Percentiles rank a stretch among this genome's conserved stretches.
These are phyloP conservation scores for Microcebus tavaratra DNA, from an alignment of 2,113 vertebrate genomes.

Conservation along the genomic window DNA sequence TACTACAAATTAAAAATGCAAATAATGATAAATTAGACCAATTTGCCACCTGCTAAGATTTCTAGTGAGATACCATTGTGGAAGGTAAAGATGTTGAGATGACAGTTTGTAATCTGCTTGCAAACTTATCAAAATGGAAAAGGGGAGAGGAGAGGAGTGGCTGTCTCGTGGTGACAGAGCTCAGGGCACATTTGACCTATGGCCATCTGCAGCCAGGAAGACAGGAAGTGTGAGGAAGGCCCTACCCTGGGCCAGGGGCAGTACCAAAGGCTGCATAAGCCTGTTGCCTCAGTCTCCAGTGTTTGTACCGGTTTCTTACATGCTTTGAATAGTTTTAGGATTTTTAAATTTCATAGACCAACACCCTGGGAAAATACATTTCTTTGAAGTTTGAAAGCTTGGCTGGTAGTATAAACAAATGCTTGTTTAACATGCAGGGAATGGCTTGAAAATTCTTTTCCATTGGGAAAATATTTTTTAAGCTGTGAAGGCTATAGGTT, in stretches of 20 bases:
- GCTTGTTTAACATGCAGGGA: slow-evolving; percentile 15
- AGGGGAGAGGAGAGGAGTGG: not conserved
- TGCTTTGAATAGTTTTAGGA: not conserved
- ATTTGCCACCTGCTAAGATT: slow-evolving; percentile 74
- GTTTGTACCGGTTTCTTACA: not conserved
- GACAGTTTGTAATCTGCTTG: slow-evolving; percentile 62
- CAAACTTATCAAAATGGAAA: slow-evolving; percentile 54
- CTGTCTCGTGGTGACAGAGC: not conserved
- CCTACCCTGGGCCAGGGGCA: not conserved
- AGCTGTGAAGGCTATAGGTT: slow-evolving; percentile 9
- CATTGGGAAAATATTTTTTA: slow-evolving; percentile 47
- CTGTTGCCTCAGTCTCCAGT: not conserved
- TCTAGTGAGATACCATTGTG: slow-evolving; percentile 41
- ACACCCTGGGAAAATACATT: slow-evolving; percentile 29
- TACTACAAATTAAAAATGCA: slow-evolving; percentile 76
- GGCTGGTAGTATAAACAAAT: slow-evolving; percentile 59
- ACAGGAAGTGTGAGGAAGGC: not conserved
- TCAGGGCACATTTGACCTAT: not conserved
- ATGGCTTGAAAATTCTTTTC: slow-evolving; percentile 42
- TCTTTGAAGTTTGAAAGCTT: slow-evolving; percentile 49
- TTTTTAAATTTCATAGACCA: slow-evolving; percentile 53
- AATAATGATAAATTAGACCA: slow-evolving; percentile 69
- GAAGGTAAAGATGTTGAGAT: slow-evolving; percentile 64
- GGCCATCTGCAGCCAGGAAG: not conserved
- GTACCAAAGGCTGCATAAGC: not conserved